These are phyloP conservation scores for Amiota mariae DNA, from an alignment of 2,888 invertebrate genomes.

Conservation along the genomic window DNA sequence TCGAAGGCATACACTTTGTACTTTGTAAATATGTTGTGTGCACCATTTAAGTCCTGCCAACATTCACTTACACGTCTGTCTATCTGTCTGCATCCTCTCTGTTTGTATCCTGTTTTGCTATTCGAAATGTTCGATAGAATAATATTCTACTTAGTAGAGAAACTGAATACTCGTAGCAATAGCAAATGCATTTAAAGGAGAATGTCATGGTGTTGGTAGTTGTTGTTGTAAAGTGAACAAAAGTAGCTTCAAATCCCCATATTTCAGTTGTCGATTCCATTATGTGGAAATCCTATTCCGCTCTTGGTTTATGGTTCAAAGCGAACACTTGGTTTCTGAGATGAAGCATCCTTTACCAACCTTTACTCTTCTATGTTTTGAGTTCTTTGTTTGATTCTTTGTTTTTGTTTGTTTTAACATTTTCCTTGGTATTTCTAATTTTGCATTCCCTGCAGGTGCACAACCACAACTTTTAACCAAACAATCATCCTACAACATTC, in stretches of 20 bases:
- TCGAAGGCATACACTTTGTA: too few relatives aligned
- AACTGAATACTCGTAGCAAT: too few relatives aligned
- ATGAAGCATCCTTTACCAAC: too few relatives aligned
- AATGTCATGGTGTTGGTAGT: not conserved
- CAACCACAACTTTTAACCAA: conserved; percentile 38
- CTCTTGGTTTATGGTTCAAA: too few relatives aligned
- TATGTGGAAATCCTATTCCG: too few relatives aligned
- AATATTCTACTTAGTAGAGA: too few relatives aligned
- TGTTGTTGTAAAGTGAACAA: not conserved
- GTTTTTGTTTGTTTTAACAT: conserved; percentile 24
- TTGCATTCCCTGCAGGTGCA: conserved; percentile 46
- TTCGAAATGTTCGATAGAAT: too few relatives aligned
- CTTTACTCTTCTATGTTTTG: not conserved
- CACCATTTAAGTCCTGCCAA: not conserved
- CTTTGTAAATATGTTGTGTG: too few relatives aligned
- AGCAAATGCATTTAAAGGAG: conserved; percentile 12
- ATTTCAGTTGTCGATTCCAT: too few relatives aligned
- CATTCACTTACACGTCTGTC: not conserved
- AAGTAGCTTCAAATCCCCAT: too few relatives aligned
- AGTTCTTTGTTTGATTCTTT: not conserved
- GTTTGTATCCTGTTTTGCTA: too few relatives aligned
- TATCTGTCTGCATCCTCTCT: not conserved
- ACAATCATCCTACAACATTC: not conserved
- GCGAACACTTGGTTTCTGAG: too few relatives aligned
- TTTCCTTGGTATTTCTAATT: conserved; percentile 49